Conservation (phyloP, 2,888 invertebrate species). For the Laothoe populi region DNA sequence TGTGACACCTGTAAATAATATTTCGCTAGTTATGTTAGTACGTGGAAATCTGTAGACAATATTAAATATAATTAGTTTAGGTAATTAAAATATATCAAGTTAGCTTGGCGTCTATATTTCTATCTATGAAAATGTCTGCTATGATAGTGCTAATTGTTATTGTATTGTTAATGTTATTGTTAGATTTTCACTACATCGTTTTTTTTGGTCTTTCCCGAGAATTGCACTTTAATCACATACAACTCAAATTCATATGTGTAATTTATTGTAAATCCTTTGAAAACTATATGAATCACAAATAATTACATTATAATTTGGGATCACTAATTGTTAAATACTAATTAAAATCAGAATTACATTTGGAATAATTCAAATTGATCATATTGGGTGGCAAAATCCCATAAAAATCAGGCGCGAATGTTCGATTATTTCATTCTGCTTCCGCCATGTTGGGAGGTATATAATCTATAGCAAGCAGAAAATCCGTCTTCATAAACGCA, state of each 20-base stretch:
- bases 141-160: constrained; percentile 12
- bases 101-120: constrained; percentile 14
- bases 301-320: no score
- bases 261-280: no score
- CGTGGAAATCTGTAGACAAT: constrained; percentile 76
- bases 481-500: constrained; percentile 63
- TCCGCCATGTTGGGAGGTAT: constrained; percentile 10
- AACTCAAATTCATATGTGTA: background rate
- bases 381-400: no score
- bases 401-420: background rate
- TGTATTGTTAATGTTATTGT: constrained; percentile 7
- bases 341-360: no score
- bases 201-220: background rate
- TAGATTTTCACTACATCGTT: constrained; percentile 2
- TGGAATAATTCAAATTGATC: no score
- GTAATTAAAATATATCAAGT: background rate
- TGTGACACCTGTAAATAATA: constrained; percentile 55
- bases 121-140: constrained; percentile 18
- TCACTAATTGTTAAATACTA: no score
- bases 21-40: constrained; percentile 64
- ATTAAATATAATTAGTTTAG: constrained; percentile 51
- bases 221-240: background rate
- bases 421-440: background rate
- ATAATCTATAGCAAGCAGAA: constrained; percentile 22
- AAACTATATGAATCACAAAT: no score